Evolutionary conservation across 2,888 invertebrate genomes (phyloP).

Genomic region (Orchesellides sinensis): DNA sequence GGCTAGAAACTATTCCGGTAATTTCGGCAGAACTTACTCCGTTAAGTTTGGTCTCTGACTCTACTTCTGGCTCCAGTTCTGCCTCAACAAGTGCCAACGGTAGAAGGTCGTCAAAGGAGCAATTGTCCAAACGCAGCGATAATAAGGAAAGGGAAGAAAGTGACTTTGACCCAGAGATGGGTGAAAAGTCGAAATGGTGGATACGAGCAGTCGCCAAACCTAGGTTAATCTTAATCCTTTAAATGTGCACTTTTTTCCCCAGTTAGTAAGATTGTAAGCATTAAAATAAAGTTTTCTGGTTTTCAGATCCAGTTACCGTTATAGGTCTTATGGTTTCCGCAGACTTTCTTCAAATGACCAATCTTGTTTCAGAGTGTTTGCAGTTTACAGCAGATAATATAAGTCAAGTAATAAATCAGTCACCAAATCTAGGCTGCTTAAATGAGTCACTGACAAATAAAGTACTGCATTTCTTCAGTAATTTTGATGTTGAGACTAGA

Average conservation of each 20-base stretch:
- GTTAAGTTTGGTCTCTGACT: background rate
- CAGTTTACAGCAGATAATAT: slow-evolving; percentile 91
- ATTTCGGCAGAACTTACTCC: slow-evolving; percentile 56
- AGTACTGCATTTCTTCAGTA: slow-evolving; percentile 91
- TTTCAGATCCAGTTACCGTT: slow-evolving; percentile 87
- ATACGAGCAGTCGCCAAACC: slow-evolving; percentile 34
- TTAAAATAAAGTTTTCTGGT: slow-evolving; percentile 18
- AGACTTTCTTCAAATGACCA: slow-evolving; percentile 95
- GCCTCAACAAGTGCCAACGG: slow-evolving; percentile 2
- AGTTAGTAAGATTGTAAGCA: background rate
- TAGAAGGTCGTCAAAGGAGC: no score
- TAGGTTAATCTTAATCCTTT: slow-evolving; percentile 18
- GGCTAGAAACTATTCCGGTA: slow-evolving; percentile 10
- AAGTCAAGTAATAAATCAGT: slow-evolving; percentile 90
- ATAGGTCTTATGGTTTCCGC: slow-evolving; percentile 96
- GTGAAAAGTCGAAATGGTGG: slow-evolving; percentile 81
- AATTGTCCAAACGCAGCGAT: no score
- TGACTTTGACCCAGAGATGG: slow-evolving; percentile 82
- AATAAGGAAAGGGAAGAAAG: slow-evolving; percentile 14
- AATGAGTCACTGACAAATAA: slow-evolving; percentile 83
- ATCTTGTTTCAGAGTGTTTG: slow-evolving; percentile 90
- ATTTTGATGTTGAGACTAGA: slow-evolving; percentile 86
- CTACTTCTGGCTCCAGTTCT: background rate
- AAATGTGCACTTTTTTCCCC: background rate
- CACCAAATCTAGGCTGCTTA: slow-evolving; percentile 91